Conservation (phyloP, 2,797 vertebrate genomes). For the Geotrypetes seraphini region DNA sequence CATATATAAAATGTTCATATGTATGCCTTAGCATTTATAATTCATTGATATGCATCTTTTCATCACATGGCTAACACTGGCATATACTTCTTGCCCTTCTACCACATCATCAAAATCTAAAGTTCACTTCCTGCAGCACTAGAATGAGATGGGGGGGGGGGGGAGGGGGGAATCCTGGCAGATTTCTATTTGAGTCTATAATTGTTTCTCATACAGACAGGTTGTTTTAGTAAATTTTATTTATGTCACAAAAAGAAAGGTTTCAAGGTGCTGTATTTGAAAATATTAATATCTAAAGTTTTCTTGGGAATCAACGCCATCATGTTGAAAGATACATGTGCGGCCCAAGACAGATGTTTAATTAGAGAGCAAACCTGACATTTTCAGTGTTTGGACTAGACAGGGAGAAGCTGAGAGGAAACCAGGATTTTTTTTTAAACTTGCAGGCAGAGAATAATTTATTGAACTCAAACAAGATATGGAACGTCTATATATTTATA, state of each 20-base stretch:
- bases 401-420: slow-evolving; percentile 44
- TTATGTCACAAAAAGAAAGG: slow-evolving; percentile 20
- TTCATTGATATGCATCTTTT: no score
- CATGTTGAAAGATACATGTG: slow-evolving; percentile 43
- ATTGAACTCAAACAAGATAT: slow-evolving; percentile 32
- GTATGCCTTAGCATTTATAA: no score
- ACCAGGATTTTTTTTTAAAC: slow-evolving; percentile 21
- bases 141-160: no score
- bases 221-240: slow-evolving; percentile 26
- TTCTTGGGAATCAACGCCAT: slow-evolving; percentile 41
- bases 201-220: slow-evolving; percentile 29
- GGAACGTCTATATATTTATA: slow-evolving; percentile 20
- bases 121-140: no score
- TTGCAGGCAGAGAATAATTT: slow-evolving; percentile 33
- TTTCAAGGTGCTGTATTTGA: slow-evolving; percentile 35
- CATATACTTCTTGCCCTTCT: no score
- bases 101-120: no score
- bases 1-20: no score
- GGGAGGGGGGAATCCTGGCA: background rate
- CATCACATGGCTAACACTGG: no score
- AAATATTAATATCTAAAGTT: slow-evolving; percentile 49
- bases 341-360: slow-evolving; percentile 53
- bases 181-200: slow-evolving; percentile 2
- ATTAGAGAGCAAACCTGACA: slow-evolving; percentile 77
- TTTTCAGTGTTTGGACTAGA: slow-evolving; percentile 56